Evolutionary conservation across 2,113 vertebrate species (phyloP).

Genomic region (Syngnathus typhle): DNA sequence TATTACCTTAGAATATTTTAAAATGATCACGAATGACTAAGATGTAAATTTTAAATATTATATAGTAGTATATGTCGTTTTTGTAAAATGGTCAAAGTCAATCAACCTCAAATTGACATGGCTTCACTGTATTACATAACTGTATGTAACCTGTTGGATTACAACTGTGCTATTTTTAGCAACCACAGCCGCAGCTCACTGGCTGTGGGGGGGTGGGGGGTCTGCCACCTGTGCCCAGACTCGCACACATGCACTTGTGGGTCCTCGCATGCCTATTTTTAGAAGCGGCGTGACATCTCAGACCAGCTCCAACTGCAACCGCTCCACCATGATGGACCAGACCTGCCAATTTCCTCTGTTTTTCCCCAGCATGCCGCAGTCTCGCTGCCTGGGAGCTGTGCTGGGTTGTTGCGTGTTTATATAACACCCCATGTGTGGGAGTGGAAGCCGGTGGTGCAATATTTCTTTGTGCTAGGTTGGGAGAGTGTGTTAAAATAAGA

Average conservation of each 20-base stretch:
- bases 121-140: neutral
- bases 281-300: slow-evolving; percentile 73
- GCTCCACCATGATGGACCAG: slow-evolving; percentile 24
- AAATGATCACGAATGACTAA: too few relatives aligned
- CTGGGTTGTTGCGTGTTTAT: slow-evolving; percentile 55
- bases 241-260: slow-evolving; percentile 14
- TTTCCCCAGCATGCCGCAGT: slow-evolving; percentile 38
- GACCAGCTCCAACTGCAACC: slow-evolving; percentile 58
- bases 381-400: slow-evolving; percentile 55
- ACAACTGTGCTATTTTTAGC: slow-evolving; percentile 65
- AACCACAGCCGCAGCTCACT: neutral
- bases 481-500: slow-evolving; percentile 18
- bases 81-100: neutral
- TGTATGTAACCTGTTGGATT: slow-evolving; percentile 16
- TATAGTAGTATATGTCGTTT: too few relatives aligned
- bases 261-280: slow-evolving; percentile 69
- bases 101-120: neutral
- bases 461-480: slow-evolving; percentile 12
- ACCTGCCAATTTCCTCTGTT: slow-evolving; percentile 21
- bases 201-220: neutral
- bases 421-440: slow-evolving; percentile 38
- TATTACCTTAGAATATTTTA: too few relatives aligned
- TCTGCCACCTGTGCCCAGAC: slow-evolving; percentile 28
- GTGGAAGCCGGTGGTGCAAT: slow-evolving; percentile 25
- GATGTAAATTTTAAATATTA: too few relatives aligned